A percentile compares a stretch with the other conserved stretches of the same genome.
Conservation (phyloP, 2,888 invertebrate species). For the Bruchidius siliquastri region DNA sequence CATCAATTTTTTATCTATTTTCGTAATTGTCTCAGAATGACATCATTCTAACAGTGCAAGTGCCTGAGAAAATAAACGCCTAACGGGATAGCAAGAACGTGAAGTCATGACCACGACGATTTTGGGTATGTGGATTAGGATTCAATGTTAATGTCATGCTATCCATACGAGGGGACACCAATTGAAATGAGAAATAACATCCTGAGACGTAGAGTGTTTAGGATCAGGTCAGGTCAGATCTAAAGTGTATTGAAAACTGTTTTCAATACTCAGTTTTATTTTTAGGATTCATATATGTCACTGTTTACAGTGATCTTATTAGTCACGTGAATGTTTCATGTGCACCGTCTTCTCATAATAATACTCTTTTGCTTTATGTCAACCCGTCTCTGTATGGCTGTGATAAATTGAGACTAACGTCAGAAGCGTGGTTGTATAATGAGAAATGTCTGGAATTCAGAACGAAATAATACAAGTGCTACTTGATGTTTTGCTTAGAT, state of each 20-base stretch:
- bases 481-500: neutral
- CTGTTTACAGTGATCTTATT: neutral
- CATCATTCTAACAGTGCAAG: neutral
- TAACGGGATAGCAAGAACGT: neutral
- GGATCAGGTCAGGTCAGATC: no score
- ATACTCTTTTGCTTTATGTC: neutral
- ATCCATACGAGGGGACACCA: neutral
- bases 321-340: neutral
- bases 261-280: no score
- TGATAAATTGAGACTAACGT: neutral
- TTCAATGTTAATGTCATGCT: neutral
- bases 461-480: neutral
- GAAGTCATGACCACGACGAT: neutral
- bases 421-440: neutral
- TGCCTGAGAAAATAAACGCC: neutral
- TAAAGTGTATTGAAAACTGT: no score
- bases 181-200: neutral
- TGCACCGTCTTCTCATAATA: neutral
- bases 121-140: neutral
- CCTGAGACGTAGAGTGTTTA: no score
- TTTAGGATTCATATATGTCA: no score
- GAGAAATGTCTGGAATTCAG: neutral
- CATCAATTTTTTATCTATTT: neutral
- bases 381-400: no score
- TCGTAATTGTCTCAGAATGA: neutral